These are phyloP conservation scores for Clavelina lepadiformis DNA, from an alignment of 23 tunicate species.

Conservation along the genomic window DNA sequence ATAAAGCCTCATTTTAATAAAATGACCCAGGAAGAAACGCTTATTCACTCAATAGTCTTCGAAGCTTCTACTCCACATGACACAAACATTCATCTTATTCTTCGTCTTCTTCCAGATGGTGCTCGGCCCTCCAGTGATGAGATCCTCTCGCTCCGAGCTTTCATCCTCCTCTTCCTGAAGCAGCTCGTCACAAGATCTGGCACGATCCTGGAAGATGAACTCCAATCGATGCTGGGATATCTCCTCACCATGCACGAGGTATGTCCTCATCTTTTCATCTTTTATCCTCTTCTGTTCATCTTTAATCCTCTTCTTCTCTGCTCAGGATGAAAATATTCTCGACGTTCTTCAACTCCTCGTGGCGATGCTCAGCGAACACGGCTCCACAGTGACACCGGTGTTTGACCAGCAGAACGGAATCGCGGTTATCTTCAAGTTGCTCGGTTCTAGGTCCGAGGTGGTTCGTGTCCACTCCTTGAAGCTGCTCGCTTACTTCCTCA, in stretches of 20 bases:
- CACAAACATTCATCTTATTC: too few species aligned
- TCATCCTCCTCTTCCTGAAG: conserved; percentile 84
- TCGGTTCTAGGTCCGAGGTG: conserved; percentile 61
- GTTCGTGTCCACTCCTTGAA: conserved; percentile 82
- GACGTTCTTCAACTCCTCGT: conserved; percentile 98
- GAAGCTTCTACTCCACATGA: too few species aligned
- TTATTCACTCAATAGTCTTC: too few species aligned
- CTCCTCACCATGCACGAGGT: conserved; percentile 96
- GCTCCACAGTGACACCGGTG: conserved; percentile 69
- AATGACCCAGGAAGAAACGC: too few species aligned
- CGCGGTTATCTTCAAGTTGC: conserved; percentile 78
- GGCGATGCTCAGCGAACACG: conserved; percentile 80
- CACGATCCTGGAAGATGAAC: conserved; percentile 70
- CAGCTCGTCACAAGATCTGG: conserved; percentile 82
- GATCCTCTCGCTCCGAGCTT: conserved; percentile 81
- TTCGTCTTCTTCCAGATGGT: conserved; percentile 53
- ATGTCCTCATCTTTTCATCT: not conserved
- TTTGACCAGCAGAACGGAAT: conserved; percentile 83
- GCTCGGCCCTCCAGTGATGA: conserved; percentile 79
- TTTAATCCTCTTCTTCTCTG: not conserved
- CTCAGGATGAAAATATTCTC: conserved; percentile 81
- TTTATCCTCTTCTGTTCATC: not conserved
- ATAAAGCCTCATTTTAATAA: too few species aligned
- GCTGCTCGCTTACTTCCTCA: conserved; percentile 82
- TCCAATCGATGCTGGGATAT: conserved; percentile 82